Evolutionary conservation across 2,888 invertebrate genomes (phyloP).

Genomic region (Nymphalis c-album): DNA sequence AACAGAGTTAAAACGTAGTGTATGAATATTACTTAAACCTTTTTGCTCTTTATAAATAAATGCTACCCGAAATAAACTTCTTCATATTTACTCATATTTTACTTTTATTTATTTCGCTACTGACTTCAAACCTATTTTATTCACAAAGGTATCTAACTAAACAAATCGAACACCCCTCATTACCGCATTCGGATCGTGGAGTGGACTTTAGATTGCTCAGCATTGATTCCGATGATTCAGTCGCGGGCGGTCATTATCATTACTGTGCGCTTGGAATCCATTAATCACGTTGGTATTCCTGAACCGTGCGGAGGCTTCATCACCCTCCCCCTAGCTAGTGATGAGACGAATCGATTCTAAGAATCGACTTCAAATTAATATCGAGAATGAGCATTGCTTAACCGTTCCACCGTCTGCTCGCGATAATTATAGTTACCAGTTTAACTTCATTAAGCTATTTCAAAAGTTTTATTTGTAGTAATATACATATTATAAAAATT

Average conservation of each 20-base stretch:
- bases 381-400: neutral
- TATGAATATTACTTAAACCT: no score
- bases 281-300: constrained; percentile 79
- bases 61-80: no score
- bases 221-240: constrained; percentile 74
- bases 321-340: constrained; percentile 46
- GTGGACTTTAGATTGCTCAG: constrained; percentile 53
- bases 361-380: constrained; percentile 16
- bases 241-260: constrained; percentile 75
- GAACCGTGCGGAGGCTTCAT: constrained; percentile 53
- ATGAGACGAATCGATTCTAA: constrained; percentile 30
- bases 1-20: no score
- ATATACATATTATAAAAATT: no score
- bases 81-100: no score
- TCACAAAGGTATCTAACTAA: constrained; percentile 27
- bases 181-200: constrained; percentile 59
- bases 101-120: neutral
- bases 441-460: no score
- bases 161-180: constrained; percentile 41
- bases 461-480: no score
- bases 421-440: no score
- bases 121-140: neutral
- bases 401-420: neutral
- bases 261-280: constrained; percentile 69
- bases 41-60: no score